Evolutionary conservation across 2,113 vertebrate species (phyloP).

Genomic region (Lagopus leucura): DNA sequence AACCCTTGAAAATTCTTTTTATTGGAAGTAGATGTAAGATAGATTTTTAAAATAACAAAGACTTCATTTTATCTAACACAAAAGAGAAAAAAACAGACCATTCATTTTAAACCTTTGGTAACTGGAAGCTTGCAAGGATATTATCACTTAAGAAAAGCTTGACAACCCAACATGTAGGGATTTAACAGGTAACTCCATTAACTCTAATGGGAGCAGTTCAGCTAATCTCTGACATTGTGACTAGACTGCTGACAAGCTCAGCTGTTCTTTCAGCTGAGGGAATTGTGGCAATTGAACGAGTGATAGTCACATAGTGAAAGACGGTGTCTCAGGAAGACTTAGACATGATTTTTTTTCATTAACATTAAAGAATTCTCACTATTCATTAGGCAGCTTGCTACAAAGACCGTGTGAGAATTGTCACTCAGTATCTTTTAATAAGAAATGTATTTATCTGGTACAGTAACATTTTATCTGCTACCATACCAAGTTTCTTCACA

Average conservation of each 20-base stretch:
- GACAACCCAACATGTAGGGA: not conserved
- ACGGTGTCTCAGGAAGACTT: not conserved
- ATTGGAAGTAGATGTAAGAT: not conserved
- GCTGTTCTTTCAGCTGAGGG: not conserved
- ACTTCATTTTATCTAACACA: not conserved
- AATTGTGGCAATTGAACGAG: not conserved
- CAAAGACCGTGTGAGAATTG: not conserved
- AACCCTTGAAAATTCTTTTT: not conserved
- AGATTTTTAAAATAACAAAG: constrained; percentile 10
- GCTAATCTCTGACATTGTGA: constrained; percentile 33
- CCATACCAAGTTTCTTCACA: not conserved
- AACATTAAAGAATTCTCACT: constrained; percentile 21
- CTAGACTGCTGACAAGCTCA: constrained; percentile 37
- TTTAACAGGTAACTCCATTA: constrained; percentile 31
- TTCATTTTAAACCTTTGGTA: not conserved
- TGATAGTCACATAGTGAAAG: not conserved
- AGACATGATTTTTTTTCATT: constrained; percentile 32
- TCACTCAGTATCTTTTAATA: not conserved
- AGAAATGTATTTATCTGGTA: not conserved
- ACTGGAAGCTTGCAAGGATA: not conserved
- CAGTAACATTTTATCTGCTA: not conserved
- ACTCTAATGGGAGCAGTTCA: constrained; percentile 22
- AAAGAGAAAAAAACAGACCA: not conserved
- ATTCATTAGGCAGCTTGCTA: not conserved
- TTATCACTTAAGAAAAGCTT: not conserved